Conservation (phyloP, 2,888 invertebrate genomes). For the Lysandra bellargus region DNA sequence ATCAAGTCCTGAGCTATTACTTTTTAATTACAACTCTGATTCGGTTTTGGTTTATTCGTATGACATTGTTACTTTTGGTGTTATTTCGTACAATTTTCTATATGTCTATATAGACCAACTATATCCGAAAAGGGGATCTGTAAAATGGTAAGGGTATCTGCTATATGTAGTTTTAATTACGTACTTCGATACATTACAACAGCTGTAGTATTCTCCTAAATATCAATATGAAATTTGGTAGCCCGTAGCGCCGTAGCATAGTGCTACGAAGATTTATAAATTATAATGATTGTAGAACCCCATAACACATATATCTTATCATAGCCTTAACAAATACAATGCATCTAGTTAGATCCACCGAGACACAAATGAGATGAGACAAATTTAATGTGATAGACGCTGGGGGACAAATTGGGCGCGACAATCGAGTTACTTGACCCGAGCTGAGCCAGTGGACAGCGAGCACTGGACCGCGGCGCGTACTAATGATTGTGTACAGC, state of each 20-base stretch:
- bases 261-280: not conserved
- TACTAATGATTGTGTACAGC: conserved; percentile 34
- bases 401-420: conserved; percentile 72
- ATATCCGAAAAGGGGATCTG: too few species aligned
- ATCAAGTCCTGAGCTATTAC: not conserved
- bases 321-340: not conserved
- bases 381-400: conserved; percentile 54
- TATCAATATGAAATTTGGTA: not conserved
- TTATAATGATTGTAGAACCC: not conserved
- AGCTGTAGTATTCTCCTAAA: too few species aligned
- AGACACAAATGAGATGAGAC: conserved; percentile 48
- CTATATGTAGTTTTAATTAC: too few species aligned
- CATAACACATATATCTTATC: not conserved
- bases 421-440: conserved; percentile 78
- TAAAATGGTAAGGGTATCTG: too few species aligned
- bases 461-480: conserved; percentile 32
- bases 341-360: conserved; percentile 34
- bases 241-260: not conserved
- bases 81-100: not conserved
- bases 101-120: too few species aligned
- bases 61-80: not conserved
- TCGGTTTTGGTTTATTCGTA: not conserved
- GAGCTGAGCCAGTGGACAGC: conserved; percentile 38
- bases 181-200: too few species aligned
- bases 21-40: not conserved